Evolutionary conservation across 2,113 vertebrate genomes (phyloP), one percentile per base, ranked within the genome.

Genomic region (Datnioides undecimradiatus): DNA sequence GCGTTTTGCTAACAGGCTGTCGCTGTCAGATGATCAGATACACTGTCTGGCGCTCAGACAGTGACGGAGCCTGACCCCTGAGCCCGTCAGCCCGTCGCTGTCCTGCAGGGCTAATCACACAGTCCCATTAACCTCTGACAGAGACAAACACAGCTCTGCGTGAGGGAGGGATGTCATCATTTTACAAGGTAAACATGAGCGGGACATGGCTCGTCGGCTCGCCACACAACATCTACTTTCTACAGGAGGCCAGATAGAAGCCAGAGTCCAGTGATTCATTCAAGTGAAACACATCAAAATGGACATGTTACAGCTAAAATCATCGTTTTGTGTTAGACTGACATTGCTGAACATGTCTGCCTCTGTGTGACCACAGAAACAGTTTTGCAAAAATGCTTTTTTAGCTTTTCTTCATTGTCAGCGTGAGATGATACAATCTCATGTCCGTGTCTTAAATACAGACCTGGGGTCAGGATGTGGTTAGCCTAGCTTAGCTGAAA

Each of bases 121-220:
- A 31, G 31, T 2, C 31, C 41, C 73, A 83, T 83, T 80, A 83
- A 80, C 86, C 68, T 66, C 67, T 88, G 76, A 77, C 72, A 25
- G 7, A 80, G n/a, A 65, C 67, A 55, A 76, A 51, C 71, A 72
- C 19, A 65, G 58, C 64, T 59, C 12, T 23, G n/a, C 34, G 71
- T 34, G 52, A 31, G 27, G 13, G 36, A 51, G 68, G 41, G 69
- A 76, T 68, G 62, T 79, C 41, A 60, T 76, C 46, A 11, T 29
- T 83, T 79, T 73, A 66, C 59, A 72, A 64, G 48, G 65, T 51
- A 69, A 76, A 80, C 67, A 68, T 11, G 49, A 57, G 31, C 60
- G 66, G 17, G 40, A 75, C 19, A 59, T 54, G 16, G 41, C 29
- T 65, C 16, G 19, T 54, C 19, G 9, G 5, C 69, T 49, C 6